Percentiles rank a stretch among this genome's conserved stretches.
Evolutionary conservation across 1,140 invertebrate genomes (phyloP).

Genomic region (Drosophila subpulchrella): DNA sequence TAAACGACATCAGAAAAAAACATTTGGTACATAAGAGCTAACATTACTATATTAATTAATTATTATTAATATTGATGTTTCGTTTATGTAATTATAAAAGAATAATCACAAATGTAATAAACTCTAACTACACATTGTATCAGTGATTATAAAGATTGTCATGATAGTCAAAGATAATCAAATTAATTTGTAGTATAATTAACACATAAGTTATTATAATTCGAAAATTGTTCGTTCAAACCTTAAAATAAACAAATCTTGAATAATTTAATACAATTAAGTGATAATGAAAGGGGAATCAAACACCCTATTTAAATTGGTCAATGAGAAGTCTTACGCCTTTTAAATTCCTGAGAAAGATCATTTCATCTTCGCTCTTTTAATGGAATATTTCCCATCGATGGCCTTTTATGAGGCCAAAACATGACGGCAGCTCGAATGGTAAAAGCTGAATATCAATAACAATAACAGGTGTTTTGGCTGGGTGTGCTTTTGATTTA

Average conservation of each 20-base stretch:
- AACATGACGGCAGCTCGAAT: constrained; percentile 2
- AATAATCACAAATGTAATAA: too few relatives aligned
- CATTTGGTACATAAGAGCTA: neutral
- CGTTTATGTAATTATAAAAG: too few relatives aligned
- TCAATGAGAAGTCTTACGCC: neutral
- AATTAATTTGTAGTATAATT: too few relatives aligned
- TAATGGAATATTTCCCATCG: neutral
- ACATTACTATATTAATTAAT: too few relatives aligned
- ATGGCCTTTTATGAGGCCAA: constrained; percentile 15
- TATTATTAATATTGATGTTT: too few relatives aligned
- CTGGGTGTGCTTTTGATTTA: constrained; percentile 53
- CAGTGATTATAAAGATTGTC: too few relatives aligned
- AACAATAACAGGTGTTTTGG: constrained; percentile 58
- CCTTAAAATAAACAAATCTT: too few relatives aligned
- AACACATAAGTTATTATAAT: too few relatives aligned
- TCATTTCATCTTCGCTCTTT: neutral
- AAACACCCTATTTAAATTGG: neutral
- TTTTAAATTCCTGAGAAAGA: neutral
- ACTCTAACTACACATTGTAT: too few relatives aligned
- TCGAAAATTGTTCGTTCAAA: too few relatives aligned
- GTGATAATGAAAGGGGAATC: neutral
- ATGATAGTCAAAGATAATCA: too few relatives aligned
- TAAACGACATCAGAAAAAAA: neutral
- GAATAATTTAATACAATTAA: neutral
- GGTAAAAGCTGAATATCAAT: constrained; percentile 25